These are phyloP conservation scores for Mormyrus iriodes DNA, from an alignment of 2,113 vertebrate species.

Conservation along the genomic window DNA sequence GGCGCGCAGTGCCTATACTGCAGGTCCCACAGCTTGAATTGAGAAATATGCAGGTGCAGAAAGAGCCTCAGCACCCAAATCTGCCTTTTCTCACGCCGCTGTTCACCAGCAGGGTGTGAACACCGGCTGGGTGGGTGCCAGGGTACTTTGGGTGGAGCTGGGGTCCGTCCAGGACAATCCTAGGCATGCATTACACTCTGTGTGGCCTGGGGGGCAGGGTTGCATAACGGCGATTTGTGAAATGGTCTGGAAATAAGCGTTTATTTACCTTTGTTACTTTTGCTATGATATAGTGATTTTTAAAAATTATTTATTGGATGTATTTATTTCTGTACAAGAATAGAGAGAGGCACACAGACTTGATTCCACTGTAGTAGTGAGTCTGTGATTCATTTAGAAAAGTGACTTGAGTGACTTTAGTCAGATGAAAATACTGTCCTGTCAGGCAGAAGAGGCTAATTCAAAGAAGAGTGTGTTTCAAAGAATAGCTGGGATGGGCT, in stretches of 20 bases:
- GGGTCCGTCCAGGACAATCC: background rate
- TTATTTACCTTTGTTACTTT: background rate
- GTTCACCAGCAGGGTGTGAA: background rate
- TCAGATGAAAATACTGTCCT: background rate
- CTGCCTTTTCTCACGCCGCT: background rate
- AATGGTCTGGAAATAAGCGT: background rate
- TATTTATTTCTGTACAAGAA: conserved; percentile 15
- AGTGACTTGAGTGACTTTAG: background rate
- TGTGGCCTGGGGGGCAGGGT: background rate
- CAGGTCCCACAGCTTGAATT: background rate
- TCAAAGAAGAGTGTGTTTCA: background rate
- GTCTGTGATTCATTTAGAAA: background rate
- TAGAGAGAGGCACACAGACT: background rate
- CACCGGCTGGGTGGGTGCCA: background rate
- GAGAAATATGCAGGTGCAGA: background rate
- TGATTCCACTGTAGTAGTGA: background rate
- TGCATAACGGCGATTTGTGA: background rate
- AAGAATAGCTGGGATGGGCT: background rate
- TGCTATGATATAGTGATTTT: background rate
- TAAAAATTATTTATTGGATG: conserved; percentile 6
- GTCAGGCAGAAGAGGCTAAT: background rate
- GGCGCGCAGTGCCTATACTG: background rate
- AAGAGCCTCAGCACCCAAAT: background rate
- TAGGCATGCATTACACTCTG: background rate
- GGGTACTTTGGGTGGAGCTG: background rate